phyloP scores from a whole-genome alignment of 2,888 invertebrate genomes.

The Microdon myrmicae region DNA sequence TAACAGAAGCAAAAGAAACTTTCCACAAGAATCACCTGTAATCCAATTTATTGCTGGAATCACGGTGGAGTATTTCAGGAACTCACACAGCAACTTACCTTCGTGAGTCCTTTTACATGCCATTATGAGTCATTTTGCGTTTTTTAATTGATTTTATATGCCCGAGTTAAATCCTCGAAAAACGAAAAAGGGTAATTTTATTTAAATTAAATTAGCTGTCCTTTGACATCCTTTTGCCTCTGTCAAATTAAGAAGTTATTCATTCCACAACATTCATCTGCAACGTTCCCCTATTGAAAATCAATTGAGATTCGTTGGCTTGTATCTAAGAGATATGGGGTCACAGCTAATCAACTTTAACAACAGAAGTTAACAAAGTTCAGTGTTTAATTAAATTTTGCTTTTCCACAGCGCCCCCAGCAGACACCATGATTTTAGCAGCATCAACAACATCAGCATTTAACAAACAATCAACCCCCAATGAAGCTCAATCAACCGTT shows the following conservation, averaged over 20 bases:
- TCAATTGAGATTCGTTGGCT: too few relatives aligned
- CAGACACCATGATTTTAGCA: constrained; percentile 56
- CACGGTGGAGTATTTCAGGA: too few relatives aligned
- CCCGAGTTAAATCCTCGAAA: constrained; percentile 6
- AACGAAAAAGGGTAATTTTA: constrained; percentile 34
- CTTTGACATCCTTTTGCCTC: constrained; percentile 27
- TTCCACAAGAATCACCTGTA: too few relatives aligned
- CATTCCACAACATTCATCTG: too few relatives aligned
- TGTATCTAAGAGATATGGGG: too few relatives aligned
- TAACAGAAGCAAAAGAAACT: too few relatives aligned
- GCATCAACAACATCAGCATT: constrained; percentile 47
- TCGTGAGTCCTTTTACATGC: too few relatives aligned
- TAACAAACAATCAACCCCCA: constrained; percentile 55
- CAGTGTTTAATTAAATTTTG: constrained; percentile 44
- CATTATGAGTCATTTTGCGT: too few relatives aligned
- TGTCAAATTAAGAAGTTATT: constrained; percentile 37
- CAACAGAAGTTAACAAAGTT: constrained; percentile 30
- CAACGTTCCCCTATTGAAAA: too few relatives aligned
- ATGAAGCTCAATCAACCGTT: constrained; percentile 67
- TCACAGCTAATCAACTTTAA: neutral
- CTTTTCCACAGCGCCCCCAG: constrained; percentile 54
- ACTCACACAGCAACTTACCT: too few relatives aligned
- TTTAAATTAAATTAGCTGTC: constrained; percentile 44
- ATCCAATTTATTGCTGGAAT: too few relatives aligned
- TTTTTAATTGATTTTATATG: too few relatives aligned